Conservation (phyloP, 1,140 invertebrate species). For the Himalopsyche phryganea region DNA sequence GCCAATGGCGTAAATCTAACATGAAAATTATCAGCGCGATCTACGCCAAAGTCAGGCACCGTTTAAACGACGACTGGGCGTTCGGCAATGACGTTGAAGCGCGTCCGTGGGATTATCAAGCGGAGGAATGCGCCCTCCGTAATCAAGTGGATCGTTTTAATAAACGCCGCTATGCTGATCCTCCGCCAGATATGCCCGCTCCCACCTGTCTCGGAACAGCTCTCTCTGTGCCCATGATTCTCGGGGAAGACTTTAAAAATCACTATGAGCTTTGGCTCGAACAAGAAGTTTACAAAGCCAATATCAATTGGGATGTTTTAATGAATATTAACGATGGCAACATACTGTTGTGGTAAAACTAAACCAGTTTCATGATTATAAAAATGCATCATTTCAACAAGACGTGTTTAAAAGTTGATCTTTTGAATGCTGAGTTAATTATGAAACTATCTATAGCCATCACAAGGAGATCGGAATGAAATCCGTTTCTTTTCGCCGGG, state of each 20-base stretch:
- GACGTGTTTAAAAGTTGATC: too few species aligned
- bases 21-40: slow-evolving; percentile 99
- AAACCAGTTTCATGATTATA: too few species aligned
- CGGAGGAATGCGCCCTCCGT: slow-evolving; percentile 92
- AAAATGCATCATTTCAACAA: too few species aligned
- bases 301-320: slow-evolving; percentile 70
- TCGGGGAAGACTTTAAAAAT: slow-evolving; percentile 93
- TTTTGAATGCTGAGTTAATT: too few species aligned
- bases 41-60: slow-evolving; percentile 93
- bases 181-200: slow-evolving; percentile 13
- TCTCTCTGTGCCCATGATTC: slow-evolving; percentile 47
- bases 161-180: slow-evolving; percentile 75
- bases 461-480: too few species aligned
- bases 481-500: too few species aligned
- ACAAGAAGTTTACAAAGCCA: slow-evolving; percentile 90
- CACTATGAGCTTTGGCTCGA: slow-evolving; percentile 97
- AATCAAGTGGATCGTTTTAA: slow-evolving; percentile 95
- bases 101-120: slow-evolving; percentile 97
- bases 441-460: too few species aligned
- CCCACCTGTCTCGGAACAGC: slow-evolving; percentile 26
- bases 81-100: slow-evolving; percentile 99
- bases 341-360: too few species aligned
- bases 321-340: slow-evolving; percentile 20
- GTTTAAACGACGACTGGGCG: slow-evolving; percentile 99
- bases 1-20: slow-evolving; percentile 98